Evolutionary conservation across 2,888 invertebrate species (phyloP).

Genomic region (Sialis lutaria): DNA sequence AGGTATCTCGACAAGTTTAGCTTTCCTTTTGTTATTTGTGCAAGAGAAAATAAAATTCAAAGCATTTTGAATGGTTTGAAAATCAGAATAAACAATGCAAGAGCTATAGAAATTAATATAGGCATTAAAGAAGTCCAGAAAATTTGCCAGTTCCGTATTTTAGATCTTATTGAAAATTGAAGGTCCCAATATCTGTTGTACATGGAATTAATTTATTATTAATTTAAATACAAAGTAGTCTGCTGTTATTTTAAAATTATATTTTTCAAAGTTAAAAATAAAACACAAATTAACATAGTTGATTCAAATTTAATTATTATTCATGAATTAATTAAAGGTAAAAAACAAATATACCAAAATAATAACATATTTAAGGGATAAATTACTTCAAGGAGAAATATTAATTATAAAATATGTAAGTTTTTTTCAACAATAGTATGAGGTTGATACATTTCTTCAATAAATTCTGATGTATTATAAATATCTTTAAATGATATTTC

Average conservation of each 20-base stretch:
- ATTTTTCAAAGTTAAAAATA: too few relatives aligned
- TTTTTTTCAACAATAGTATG: constrained; percentile 67
- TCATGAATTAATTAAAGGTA: too few relatives aligned
- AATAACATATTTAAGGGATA: constrained; percentile 6
- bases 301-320: too few relatives aligned
- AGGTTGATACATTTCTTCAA: constrained; percentile 61
- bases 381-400: constrained; percentile 9
- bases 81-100: constrained; percentile 31
- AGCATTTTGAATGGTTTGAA: constrained; percentile 38
- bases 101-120: constrained; percentile 32
- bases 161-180: constrained; percentile 22
- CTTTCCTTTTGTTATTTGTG: constrained; percentile 52
- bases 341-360: background rate
- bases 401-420: constrained; percentile 39
- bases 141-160: constrained; percentile 40
- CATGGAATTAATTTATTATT: background rate
- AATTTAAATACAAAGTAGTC: background rate
- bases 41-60: constrained; percentile 39
- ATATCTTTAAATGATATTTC: constrained; percentile 65
- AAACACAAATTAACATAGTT: too few relatives aligned
- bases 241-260: too few relatives aligned
- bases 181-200: background rate
- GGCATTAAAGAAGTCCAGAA: constrained; percentile 51
- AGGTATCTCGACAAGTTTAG: constrained; percentile 46
- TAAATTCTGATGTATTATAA: constrained; percentile 50